Evolutionary conservation across 2,113 vertebrate genomes (phyloP).

Genomic region (Emydocephalus ijimae): DNA sequence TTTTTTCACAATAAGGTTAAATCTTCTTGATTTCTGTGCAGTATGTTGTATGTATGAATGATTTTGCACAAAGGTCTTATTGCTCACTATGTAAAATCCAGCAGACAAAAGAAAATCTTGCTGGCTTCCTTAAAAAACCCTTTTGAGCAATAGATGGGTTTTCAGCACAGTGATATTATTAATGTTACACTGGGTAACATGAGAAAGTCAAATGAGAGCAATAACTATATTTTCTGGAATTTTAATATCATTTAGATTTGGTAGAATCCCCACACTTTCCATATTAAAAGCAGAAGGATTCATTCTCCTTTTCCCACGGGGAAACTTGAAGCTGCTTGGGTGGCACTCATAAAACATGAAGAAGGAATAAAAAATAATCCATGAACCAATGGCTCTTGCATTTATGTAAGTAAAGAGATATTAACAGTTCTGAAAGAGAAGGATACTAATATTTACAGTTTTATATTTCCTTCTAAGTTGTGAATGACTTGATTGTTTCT

Average conservation of each 20-base stretch:
- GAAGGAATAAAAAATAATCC: conserved; percentile 12
- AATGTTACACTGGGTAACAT: background rate
- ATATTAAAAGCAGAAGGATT: conserved; percentile 12
- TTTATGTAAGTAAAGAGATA: background rate
- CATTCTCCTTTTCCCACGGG: conserved; percentile 24
- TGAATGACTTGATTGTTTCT: conserved; percentile 18
- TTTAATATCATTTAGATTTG: background rate
- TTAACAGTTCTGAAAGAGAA: background rate
- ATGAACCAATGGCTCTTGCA: conserved; percentile 18
- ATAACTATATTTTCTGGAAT: conserved; percentile 4
- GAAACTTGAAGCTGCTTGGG: conserved; percentile 18
- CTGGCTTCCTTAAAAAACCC: conserved; percentile 9
- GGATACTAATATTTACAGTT: conserved; percentile 26
- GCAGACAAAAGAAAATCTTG: conserved; percentile 18
- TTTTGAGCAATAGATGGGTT: background rate
- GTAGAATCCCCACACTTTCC: conserved; percentile 8
- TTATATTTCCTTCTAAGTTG: conserved; percentile 30
- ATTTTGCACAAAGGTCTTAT: background rate
- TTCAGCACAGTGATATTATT: background rate
- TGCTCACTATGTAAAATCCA: background rate
- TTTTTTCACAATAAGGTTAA: background rate
- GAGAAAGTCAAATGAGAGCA: conserved; percentile 29
- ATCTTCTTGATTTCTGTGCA: background rate
- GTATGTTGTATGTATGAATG: background rate
- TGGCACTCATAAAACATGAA: conserved; percentile 28